Percentiles rank a stretch among this genome's conserved stretches.
Conservation (phyloP, 2,113 vertebrate genomes). For the Morone chrysops region DNA sequence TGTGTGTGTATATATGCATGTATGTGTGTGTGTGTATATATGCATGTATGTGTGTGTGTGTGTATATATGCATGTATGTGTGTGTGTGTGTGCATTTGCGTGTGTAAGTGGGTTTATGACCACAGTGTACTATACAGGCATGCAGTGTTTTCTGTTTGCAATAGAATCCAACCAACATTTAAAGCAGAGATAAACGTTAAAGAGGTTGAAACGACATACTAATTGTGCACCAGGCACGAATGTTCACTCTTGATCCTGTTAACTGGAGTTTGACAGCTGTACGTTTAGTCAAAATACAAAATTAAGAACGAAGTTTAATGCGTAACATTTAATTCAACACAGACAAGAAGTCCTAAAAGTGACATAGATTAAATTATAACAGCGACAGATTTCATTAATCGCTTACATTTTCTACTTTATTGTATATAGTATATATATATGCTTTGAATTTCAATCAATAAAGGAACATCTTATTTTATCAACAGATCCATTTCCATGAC, state of each 20-base stretch:
- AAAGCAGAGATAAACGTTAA: background rate
- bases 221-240: background rate
- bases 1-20: background rate
- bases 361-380: background rate
- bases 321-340: background rate
- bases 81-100: background rate
- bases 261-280: background rate
- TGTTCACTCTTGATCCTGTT: background rate
- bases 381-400: background rate
- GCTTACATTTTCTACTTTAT: too few species aligned
- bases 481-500: background rate
- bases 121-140: background rate
- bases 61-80: slow-evolving; percentile 1
- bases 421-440: too few species aligned
- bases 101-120: background rate
- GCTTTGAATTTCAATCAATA: too few species aligned
- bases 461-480: too few species aligned
- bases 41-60: background rate
- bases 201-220: background rate
- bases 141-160: slow-evolving; percentile 8
- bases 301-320: background rate
- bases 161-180: background rate
- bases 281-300: too few species aligned
- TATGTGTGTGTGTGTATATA: too few species aligned
- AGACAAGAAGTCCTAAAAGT: background rate